These are phyloP conservation scores for Lanistes nyassanus DNA, from an alignment of 1,140 invertebrate species.

Conservation along the genomic window DNA sequence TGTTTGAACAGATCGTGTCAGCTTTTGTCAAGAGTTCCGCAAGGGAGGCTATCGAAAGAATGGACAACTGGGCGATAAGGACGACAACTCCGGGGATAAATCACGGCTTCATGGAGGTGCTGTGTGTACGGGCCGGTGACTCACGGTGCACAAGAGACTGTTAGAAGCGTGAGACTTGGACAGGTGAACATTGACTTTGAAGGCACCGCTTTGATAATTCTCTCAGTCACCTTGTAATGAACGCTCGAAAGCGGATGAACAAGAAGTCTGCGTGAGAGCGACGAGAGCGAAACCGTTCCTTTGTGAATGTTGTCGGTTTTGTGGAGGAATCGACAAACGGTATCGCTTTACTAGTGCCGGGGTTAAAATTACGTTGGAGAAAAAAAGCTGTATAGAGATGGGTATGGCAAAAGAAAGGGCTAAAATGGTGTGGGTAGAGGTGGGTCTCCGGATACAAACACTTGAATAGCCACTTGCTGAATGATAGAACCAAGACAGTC, in stretches of 20 bases:
- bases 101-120: neutral
- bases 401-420: too few relatives aligned
- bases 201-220: constrained; percentile 5
- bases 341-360: neutral
- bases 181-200: constrained; percentile 6
- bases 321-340: neutral
- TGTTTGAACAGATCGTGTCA: too few relatives aligned
- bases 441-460: too few relatives aligned
- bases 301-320: neutral
- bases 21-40: too few relatives aligned
- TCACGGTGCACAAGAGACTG: neutral
- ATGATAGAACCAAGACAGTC: too few relatives aligned
- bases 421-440: too few relatives aligned
- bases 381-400: neutral
- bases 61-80: constrained; percentile 5
- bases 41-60: neutral
- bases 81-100: neutral
- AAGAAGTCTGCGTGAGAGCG: too few relatives aligned
- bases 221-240: neutral
- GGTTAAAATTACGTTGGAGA: neutral
- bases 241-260: neutral
- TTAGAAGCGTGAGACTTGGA: constrained; percentile 4
- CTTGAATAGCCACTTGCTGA: too few relatives aligned
- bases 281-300: too few relatives aligned
- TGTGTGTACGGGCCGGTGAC: neutral